Conservation (phyloP, 2,888 invertebrate species). For the Leptinotarsa tumamoca region DNA sequence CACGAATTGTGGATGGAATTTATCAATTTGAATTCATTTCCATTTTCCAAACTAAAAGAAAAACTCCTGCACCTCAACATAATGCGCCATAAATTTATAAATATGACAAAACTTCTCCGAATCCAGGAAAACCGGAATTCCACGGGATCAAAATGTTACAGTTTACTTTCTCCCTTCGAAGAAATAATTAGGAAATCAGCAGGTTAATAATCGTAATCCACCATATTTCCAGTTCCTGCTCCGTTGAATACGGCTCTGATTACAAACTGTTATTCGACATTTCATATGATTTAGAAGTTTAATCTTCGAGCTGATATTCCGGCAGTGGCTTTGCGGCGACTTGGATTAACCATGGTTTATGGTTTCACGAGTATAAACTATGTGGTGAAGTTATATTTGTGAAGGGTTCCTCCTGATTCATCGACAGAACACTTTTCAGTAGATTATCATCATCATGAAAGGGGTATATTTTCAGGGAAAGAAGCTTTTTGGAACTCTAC, state of each 20-base stretch:
- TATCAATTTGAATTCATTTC: too few relatives aligned
- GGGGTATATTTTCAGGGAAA: too few relatives aligned
- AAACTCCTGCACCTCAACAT: too few relatives aligned
- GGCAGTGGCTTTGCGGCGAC: conserved; percentile 35
- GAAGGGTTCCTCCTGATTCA: neutral
- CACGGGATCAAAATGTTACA: neutral
- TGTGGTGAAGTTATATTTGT: conserved; percentile 30
- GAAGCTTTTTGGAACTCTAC: too few relatives aligned
- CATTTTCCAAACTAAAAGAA: too few relatives aligned
- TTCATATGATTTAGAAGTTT: conserved; percentile 39
- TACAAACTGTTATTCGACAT: conserved; percentile 14
- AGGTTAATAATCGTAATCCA: neutral
- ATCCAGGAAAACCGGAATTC: neutral
- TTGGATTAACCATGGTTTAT: conserved; percentile 35
- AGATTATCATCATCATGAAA: too few relatives aligned
- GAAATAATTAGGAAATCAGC: neutral
- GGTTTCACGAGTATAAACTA: conserved; percentile 29
- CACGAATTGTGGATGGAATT: too few relatives aligned
- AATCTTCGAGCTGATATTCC: conserved; percentile 37
- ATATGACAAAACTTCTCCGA: neutral
- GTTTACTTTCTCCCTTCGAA: neutral
- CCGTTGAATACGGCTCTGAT: neutral
- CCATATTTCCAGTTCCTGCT: neutral
- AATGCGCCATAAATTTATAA: too few relatives aligned
- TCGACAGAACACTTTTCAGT: too few relatives aligned